phyloP scores from a whole-genome alignment of 2,888 invertebrate species.

The Thelaira solivaga region DNA sequence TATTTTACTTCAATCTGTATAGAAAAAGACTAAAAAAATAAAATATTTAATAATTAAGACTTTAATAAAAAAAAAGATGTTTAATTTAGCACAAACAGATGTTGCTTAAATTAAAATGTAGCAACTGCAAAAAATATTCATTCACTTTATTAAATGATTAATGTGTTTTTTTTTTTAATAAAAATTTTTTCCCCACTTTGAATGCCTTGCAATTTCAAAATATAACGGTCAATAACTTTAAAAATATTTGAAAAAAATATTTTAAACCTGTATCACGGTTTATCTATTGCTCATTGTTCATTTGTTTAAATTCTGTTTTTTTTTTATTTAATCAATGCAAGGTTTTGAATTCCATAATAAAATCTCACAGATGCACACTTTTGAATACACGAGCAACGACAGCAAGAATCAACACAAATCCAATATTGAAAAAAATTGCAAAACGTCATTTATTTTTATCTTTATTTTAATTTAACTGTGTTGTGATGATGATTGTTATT shows the following conservation, averaged over 20 bases:
- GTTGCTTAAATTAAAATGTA: not conserved
- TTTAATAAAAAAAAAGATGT: not conserved
- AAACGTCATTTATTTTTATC: constrained; percentile 57
- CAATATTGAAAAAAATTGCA: constrained; percentile 10
- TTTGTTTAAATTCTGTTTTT: constrained; percentile 18
- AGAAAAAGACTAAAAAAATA: not conserved
- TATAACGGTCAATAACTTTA: constrained; percentile 58
- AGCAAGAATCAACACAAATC: constrained; percentile 31
- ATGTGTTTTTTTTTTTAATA: not conserved
- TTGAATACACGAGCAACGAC: constrained; percentile 13
- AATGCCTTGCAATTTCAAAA: constrained; percentile 27
- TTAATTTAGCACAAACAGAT: constrained; percentile 38
- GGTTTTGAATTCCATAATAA: constrained; percentile 23
- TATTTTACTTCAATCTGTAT: constrained; percentile 9
- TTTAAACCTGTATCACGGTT: constrained; percentile 49
- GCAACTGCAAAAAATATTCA: not conserved
- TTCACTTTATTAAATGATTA: constrained; percentile 23
- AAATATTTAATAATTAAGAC: not conserved
- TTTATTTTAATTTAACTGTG: constrained; percentile 20
- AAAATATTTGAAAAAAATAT: not conserved
- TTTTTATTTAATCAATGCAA: constrained; percentile 42
- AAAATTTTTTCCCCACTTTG: too few relatives aligned
- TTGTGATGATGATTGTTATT: constrained; percentile 42
- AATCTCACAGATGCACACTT: constrained; percentile 56
- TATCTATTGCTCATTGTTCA: constrained; percentile 20